Base-by-base conservation (phyloP, 2,113 vertebrate genomes). In the Proterorhinus semilunaris region DNA sequence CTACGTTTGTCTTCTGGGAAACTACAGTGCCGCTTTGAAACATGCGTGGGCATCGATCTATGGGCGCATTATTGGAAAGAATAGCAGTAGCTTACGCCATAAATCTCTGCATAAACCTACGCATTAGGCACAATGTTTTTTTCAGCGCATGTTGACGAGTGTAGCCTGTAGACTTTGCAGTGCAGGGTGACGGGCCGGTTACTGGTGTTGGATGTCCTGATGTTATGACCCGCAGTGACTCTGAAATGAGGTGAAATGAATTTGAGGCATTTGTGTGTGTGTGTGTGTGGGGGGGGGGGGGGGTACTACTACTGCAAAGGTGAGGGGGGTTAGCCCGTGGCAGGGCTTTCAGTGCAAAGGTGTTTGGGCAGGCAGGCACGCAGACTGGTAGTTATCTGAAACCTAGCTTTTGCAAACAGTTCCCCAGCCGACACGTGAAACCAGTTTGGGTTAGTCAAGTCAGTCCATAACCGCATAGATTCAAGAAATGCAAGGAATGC, bases 401-500 rank as follows among this genome's bases (percentile, higher is more conserved):
- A 81, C 76, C 66, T 4, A 53, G 63, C 65, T 21, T 75, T 66
- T 77, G 75, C 79, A 81, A 86, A 81, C 84, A 75, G 53, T 71
- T 65, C 64, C 44, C 45, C 27, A 68, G 68, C 47, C 62, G 70
- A 67, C 68, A 81, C 15, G 70, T 59, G 67, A 86, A 81, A 78
- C 72, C 68, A 54, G 43, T 64, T 36, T 71, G 47, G 69, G 43
- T 3, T 6, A 69, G 62, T 74, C 54, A 27, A 76, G 27, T 21
- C 73, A 17, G n/a, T 82, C 55, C 55, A 12, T 65, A 66, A 47
- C 27, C 53, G 52, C 54, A 53, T 9, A 7, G 7, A 43, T 59
- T 8, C 11, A 43, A 59, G 58, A 43, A 61, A 61, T 27, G 21
- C 27, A 36, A 4, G 1, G 21, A 21, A 36, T 36, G 27, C 27